phyloP scores from a whole-genome alignment of 2,888 invertebrate genomes.

The Archips xylosteana region DNA sequence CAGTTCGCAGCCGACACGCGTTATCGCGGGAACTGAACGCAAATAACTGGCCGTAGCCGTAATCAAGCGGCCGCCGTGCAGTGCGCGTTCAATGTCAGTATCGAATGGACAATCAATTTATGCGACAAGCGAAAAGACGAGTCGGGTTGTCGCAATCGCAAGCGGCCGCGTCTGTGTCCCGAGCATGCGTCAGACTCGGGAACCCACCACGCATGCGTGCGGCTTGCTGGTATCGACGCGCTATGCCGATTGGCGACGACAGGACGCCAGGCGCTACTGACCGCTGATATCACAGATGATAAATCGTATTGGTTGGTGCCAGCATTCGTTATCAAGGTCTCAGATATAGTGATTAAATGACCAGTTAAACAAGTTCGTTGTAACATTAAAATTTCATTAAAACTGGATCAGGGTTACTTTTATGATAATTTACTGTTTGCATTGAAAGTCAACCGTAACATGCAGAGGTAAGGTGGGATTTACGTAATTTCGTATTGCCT shows the following conservation, averaged over 20 bases:
- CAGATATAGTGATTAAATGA: constrained; percentile 27
- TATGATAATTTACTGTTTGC: neutral
- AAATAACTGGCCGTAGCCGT: constrained; percentile 75
- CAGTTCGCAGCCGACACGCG: constrained; percentile 56
- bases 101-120: constrained; percentile 81
- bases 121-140: constrained; percentile 77
- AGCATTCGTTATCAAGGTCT: constrained; percentile 27
- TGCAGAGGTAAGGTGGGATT: constrained; percentile 5
- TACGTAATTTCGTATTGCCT: constrained; percentile 6
- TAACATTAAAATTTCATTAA: constrained; percentile 3
- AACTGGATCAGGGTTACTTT: constrained; percentile 37
- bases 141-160: constrained; percentile 74
- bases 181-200: constrained; percentile 55
- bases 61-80: constrained; percentile 71
- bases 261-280: constrained; percentile 58
- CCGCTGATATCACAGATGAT: constrained; percentile 32
- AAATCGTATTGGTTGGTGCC: constrained; percentile 31
- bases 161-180: constrained; percentile 52
- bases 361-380: constrained; percentile 21
- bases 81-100: constrained; percentile 81
- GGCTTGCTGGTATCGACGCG: constrained; percentile 63
- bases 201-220: constrained; percentile 69
- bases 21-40: constrained; percentile 70
- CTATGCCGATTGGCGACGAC: constrained; percentile 59
- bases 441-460: constrained; percentile 12